These are phyloP conservation scores for Apistogramma diplotaenia DNA, from an alignment of 2,113 vertebrate genomes.

Conservation along the genomic window DNA sequence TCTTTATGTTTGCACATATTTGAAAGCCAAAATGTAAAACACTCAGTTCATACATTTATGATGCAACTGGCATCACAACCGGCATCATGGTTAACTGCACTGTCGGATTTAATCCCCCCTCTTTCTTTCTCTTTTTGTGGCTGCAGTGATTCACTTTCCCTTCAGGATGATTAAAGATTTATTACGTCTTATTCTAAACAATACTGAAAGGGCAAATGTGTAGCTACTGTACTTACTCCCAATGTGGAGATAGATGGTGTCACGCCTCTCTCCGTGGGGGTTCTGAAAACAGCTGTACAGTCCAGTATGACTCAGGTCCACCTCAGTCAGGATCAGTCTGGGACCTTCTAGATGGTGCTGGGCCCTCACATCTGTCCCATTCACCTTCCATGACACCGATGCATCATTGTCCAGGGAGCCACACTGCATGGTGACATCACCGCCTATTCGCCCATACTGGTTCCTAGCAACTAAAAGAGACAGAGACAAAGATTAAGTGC, in stretches of 20 bases:
- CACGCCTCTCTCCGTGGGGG: constrained; percentile 86
- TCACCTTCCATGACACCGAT: constrained; percentile 90
- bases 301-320: constrained; percentile 84
- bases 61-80: background rate
- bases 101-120: background rate
- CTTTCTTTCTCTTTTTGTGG: background rate
- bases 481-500: background rate
- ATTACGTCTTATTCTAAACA: background rate
- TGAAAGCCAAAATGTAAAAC: too few species aligned
- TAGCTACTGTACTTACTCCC: constrained; percentile 85
- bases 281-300: constrained; percentile 96
- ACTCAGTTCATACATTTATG: background rate
- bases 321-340: constrained; percentile 82
- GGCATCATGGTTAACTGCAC: background rate
- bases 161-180: constrained; percentile 29
- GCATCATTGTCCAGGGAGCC: constrained; percentile 85
- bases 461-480: constrained; percentile 77
- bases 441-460: constrained; percentile 87
- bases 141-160: constrained; percentile 10
- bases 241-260: constrained; percentile 86
- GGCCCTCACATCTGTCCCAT: constrained; percentile 86
- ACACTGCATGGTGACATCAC: constrained; percentile 90
- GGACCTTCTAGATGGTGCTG: constrained; percentile 81
- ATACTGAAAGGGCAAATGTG: background rate
- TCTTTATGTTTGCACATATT: too few species aligned